Conservation (phyloP, 2,888 invertebrate species). For the Tenthredo notha region DNA sequence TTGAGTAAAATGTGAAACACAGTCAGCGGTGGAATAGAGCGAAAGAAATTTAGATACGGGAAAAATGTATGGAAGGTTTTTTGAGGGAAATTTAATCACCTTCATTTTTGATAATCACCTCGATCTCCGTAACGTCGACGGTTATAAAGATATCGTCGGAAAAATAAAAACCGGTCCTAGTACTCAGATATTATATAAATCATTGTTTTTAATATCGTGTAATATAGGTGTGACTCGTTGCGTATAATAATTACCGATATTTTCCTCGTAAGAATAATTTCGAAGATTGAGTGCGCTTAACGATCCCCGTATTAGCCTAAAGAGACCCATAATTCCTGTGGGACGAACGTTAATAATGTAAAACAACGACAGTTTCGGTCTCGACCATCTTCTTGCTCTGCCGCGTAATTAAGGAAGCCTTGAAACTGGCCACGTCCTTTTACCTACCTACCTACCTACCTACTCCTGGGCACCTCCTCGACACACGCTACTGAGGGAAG, state of each 20-base stretch:
- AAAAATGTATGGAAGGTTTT: not conserved
- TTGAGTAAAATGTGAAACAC: not conserved
- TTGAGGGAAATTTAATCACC: not conserved
- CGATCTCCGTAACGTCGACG: not conserved
- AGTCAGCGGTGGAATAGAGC: not conserved
- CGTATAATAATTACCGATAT: not conserved
- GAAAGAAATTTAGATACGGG: not conserved
- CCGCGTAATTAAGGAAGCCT: slow-evolving; percentile 57
- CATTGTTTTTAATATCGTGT: not conserved
- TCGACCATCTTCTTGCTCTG: slow-evolving; percentile 31
- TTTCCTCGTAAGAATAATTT: not conserved
- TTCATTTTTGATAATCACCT: not conserved
- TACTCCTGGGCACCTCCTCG: not conserved
- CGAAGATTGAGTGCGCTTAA: not conserved
- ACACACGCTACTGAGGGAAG: slow-evolving; percentile 38
- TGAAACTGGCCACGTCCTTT: slow-evolving; percentile 45
- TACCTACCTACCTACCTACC: not conserved
- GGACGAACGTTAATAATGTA: slow-evolving; percentile 19
- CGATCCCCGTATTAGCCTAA: slow-evolving; percentile 17
- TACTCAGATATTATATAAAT: too few relatives aligned
- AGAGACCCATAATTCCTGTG: not conserved
- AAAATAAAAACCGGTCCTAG: too few relatives aligned
- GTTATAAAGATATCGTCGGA: not conserved
- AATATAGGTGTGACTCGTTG: not conserved
- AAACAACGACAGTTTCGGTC: slow-evolving; percentile 43